phyloP scores from a whole-genome alignment of 2,797 vertebrate genomes.

The Columba guinea region DNA sequence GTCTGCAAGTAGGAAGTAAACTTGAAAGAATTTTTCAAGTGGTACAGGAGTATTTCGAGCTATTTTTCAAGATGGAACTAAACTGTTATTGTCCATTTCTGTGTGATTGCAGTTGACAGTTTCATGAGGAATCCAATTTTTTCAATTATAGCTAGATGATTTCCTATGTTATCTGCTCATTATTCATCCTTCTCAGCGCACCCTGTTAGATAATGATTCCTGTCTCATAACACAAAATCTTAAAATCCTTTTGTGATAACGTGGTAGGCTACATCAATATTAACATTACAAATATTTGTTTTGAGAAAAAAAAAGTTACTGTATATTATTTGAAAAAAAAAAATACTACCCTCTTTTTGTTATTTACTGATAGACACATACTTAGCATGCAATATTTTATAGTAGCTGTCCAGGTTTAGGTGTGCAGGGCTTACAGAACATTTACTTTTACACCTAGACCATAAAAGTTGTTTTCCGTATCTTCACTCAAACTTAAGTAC shows the following conservation, averaged over 20 bases:
- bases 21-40: not conserved
- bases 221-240: not conserved
- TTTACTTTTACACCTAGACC: constrained; percentile 80
- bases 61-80: not conserved
- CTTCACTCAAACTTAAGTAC: constrained; percentile 75
- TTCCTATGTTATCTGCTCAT: constrained; percentile 26
- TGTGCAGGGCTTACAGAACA: constrained; percentile 73
- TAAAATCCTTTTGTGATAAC: not conserved
- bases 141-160: not conserved
- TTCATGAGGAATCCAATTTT: constrained; percentile 13
- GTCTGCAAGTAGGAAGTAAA: not conserved
- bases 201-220: not conserved
- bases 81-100: not conserved
- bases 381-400: constrained; percentile 65
- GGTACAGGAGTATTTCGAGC: not conserved
- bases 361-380: constrained; percentile 60
- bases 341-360: not conserved
- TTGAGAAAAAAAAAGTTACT: constrained; percentile 32
- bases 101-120: not conserved
- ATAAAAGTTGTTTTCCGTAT: constrained; percentile 82
- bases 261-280: constrained; percentile 1
- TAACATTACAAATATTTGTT: constrained; percentile 45
- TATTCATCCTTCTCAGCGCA: not conserved
- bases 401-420: constrained; percentile 57
- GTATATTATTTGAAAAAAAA: not conserved